phyloP scores from a whole-genome alignment of 2,888 invertebrate genomes.

The Melieria picta region DNA sequence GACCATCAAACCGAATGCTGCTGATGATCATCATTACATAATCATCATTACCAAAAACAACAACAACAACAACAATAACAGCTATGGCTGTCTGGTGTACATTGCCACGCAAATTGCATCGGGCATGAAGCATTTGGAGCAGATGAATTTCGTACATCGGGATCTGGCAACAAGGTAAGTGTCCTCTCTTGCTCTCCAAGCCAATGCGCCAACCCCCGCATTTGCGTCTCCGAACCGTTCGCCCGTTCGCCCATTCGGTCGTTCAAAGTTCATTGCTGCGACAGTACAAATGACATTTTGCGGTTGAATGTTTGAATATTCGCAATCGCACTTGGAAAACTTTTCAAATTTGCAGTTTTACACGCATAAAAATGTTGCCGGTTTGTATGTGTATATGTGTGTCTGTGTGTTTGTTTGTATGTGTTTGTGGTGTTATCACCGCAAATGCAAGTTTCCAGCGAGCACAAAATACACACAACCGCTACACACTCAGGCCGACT shows the following conservation, averaged over 20 bases:
- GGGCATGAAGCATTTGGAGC: conserved; percentile 90
- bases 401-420: neutral
- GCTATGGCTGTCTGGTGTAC: conserved; percentile 85
- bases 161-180: conserved; percentile 84
- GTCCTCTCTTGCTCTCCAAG: conserved; percentile 29
- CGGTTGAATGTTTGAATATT: conserved; percentile 33
- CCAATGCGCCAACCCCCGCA: neutral
- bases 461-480: neutral
- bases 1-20: neutral
- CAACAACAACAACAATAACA: conserved; percentile 54
- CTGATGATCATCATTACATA: neutral
- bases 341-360: conserved; percentile 38
- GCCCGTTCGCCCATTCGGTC: neutral
- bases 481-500: no score
- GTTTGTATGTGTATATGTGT: neutral
- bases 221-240: neutral
- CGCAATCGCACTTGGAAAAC: conserved; percentile 37
- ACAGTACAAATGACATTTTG: conserved; percentile 31
- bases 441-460: neutral
- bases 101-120: conserved; percentile 90
- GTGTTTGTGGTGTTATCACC: neutral
- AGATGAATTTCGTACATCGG: conserved; percentile 84
- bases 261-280: no score
- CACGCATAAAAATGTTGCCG: neutral
- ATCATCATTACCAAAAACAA: neutral